These are phyloP conservation scores for Onychostruthus taczanowskii DNA, from an alignment of 2,113 vertebrate genomes.

Conservation along the genomic window DNA sequence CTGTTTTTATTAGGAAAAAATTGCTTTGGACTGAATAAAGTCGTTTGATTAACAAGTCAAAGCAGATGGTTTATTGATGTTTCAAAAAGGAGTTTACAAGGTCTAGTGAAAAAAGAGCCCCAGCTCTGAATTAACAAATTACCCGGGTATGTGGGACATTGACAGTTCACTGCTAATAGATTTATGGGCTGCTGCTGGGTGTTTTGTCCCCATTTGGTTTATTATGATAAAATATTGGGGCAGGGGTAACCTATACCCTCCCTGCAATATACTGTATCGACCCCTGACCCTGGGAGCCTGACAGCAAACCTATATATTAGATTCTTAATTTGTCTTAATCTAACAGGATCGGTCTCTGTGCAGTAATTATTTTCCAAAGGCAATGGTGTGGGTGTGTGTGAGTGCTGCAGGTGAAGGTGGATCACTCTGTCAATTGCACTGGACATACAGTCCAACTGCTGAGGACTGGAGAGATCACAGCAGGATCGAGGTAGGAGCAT, in stretches of 20 bases:
- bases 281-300: slow-evolving; percentile 69
- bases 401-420: slow-evolving; percentile 14
- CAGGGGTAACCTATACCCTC: slow-evolving; percentile 73
- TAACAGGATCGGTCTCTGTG: slow-evolving; percentile 59
- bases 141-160: slow-evolving; percentile 73
- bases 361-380: slow-evolving; percentile 61
- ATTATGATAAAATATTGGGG: slow-evolving; percentile 80
- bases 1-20: slow-evolving; percentile 85
- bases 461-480: not conserved
- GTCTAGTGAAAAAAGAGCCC: slow-evolving; percentile 76
- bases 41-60: slow-evolving; percentile 85
- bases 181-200: slow-evolving; percentile 77
- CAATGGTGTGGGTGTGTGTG: not conserved
- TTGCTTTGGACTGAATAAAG: slow-evolving; percentile 85
- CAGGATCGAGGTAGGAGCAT: not conserved
- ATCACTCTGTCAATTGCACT: not conserved
- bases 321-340: slow-evolving; percentile 79
- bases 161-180: slow-evolving; percentile 80
- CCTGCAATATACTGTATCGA: slow-evolving; percentile 73
- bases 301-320: slow-evolving; percentile 72
- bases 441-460: not conserved
- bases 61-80: slow-evolving; percentile 84
- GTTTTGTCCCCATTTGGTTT: slow-evolving; percentile 75
- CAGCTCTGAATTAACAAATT: slow-evolving; percentile 80
- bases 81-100: slow-evolving; percentile 81